These are phyloP conservation scores for Hirundo rustica DNA, from an alignment of 2,797 vertebrate species.

Conservation along the genomic window DNA sequence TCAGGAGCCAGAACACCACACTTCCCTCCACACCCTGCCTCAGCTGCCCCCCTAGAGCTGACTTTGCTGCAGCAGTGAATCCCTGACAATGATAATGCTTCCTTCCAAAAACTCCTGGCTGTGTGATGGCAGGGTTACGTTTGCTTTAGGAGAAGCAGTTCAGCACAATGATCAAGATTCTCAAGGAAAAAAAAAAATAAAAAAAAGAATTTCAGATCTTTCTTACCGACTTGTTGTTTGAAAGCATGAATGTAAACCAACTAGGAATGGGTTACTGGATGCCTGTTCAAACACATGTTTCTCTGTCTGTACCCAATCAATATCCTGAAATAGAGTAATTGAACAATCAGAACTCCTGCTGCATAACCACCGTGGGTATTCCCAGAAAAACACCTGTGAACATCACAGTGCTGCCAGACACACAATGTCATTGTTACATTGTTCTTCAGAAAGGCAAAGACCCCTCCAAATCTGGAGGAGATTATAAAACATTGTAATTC, in stretches of 20 bases:
- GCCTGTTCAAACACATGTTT: conserved; percentile 99
- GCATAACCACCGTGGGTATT: neutral
- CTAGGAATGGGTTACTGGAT: conserved; percentile 95
- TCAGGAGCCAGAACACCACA: neutral
- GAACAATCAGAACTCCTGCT: conserved; percentile 50
- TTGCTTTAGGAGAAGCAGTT: neutral
- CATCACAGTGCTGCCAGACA: neutral
- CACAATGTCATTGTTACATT: neutral
- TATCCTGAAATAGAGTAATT: conserved; percentile 84
- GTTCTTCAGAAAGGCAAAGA: neutral
- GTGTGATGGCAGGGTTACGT: neutral
- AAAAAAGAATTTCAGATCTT: neutral
- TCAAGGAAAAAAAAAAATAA: neutral
- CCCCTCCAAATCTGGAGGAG: neutral
- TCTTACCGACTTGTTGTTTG: conserved; percentile 97
- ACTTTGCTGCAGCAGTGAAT: neutral
- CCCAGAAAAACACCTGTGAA: neutral
- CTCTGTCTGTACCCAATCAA: conserved; percentile 99
- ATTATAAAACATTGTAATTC: neutral
- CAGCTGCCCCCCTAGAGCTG: neutral
- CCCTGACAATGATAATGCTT: neutral
- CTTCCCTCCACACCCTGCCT: neutral
- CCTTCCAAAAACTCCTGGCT: neutral
- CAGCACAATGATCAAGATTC: neutral
- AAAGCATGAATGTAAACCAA: conserved; percentile 97